Evolutionary conservation across 1,140 invertebrate genomes (phyloP), one percentile per base, ranked within the genome.

Genomic region (Diorhabda elongata): DNA sequence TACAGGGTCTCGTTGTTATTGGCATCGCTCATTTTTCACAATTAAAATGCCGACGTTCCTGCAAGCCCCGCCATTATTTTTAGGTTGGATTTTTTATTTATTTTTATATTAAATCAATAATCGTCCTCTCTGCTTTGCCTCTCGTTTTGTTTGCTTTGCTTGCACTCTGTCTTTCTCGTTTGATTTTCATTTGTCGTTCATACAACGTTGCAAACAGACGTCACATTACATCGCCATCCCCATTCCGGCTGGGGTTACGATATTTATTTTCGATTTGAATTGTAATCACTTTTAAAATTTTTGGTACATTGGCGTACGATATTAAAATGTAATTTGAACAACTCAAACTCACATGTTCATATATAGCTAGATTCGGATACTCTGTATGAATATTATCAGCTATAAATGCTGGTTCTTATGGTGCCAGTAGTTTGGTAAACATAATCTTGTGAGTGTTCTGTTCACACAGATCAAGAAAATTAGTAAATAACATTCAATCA

Each of bases 51-150:
- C 47, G 47, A 52, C 47, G 47, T 52, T 52, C n/a, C 6, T 52
- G 47, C 47, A 52, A 8, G 47, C 47, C 3, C 47, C 47, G 6
- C 6, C 47, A 6, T 8, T 52, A 8, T 8, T 52, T 52, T 52
- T 52, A 8, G n/a, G 47, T 2, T n/a, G 47, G 47, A n/a, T 52
- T 52, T 26, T 52, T 52, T 52, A 52, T 52, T 52, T 52, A 52
- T 52, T 52, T 52, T 52, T 52, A 52, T 52, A 52, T 52, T 52
- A 52, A 52, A 52, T 52, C 47, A 52, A 52, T 52, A 52, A 52
- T 52, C 47, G 47, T n/a, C n/a, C 47, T 52, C 47, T 52, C 47
- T 52, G 47, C 47, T 52, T 52, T 52, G 47, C 47, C 47, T 52
- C 47, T 52, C 47, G 6, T n/a, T 52, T 52, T 52, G 47, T n/a